These are phyloP conservation scores for Eclectus roratus DNA, from an alignment of 2,113 vertebrate species.

Conservation along the genomic window DNA sequence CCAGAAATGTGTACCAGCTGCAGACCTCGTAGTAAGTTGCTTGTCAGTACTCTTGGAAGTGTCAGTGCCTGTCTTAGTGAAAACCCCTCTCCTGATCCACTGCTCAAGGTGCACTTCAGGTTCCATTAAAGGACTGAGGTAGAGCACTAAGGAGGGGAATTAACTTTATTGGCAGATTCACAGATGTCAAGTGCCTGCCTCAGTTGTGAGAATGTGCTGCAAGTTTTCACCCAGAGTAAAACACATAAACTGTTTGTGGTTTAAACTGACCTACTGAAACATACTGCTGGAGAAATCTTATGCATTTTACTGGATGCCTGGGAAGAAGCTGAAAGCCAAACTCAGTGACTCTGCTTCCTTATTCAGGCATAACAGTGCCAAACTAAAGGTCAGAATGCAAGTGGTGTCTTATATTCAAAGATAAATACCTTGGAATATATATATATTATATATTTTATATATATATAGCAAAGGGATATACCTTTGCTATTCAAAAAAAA, in stretches of 20 bases:
- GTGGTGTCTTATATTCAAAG: neutral
- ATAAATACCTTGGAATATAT: neutral
- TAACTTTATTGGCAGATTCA: neutral
- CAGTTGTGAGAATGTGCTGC: neutral
- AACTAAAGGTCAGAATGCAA: neutral
- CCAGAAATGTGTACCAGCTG: neutral
- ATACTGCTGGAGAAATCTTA: neutral
- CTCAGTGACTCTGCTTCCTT: neutral
- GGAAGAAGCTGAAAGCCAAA: neutral
- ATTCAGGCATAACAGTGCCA: neutral
- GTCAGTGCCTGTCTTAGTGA: neutral
- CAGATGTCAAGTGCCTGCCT: neutral
- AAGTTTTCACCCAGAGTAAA: neutral
- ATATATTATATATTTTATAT: no score
- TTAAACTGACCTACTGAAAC: neutral
- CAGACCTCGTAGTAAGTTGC: neutral
- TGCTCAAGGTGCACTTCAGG: neutral
- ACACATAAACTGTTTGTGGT: neutral
- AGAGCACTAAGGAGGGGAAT: neutral
- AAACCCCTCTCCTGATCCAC: neutral
- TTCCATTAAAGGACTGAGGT: neutral
- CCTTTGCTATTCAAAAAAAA: neutral
- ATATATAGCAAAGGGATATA: no score
- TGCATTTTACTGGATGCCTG: neutral
- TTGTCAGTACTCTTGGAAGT: neutral